Base-by-base conservation (phyloP, 2,797 vertebrate species). In the Cyclura pinguis region DNA sequence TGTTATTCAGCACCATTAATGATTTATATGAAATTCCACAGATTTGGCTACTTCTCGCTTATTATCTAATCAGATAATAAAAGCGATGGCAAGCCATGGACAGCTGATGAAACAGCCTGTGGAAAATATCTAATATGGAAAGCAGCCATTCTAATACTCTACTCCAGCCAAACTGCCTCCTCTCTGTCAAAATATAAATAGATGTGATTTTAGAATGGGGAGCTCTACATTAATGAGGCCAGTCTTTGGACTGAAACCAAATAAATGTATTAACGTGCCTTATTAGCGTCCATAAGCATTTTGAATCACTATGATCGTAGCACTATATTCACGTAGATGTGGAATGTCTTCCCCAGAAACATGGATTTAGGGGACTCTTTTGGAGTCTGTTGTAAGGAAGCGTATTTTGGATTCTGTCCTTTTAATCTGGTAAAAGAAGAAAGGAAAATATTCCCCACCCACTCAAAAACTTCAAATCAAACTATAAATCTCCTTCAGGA, bases 1-100 rank as follows among this genome's bases (percentile, higher is more conserved):
- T 85, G 62, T 82, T 69, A 42, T 85, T 86, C 81, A 88, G 67
- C 77, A 85, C 59, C 38, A 78, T 74, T 86, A 77, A 83, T 69
- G 78, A 64, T 50, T 82, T 90, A 77, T 73, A 59, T 57, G n/a
- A 84, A 88, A 74, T 35, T 72, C 87, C 84, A 88, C 77, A 87
- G 62, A 87, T 84, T 52, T 64, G 78, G 55, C 47, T 91, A 27
- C 80, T 89, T 85, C 27, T 6, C 42, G 47, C 73, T 64, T 80
- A 73, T 80, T 64, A 85, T 80, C 85, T 77, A 77, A 87, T 67
- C 42, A 87, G 80, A 55, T 77, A 76, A 81, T 13, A 77, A n/a
- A 86, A 90, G 87, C 32, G 77, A 87, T 87, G 59, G 52, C 72
- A 87, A 77, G n/a, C 80, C 8, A 76, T 3, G 6, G 80, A 67